Conservation (phyloP, 1,140 invertebrate genomes). For the Chymomyza costata region DNA sequence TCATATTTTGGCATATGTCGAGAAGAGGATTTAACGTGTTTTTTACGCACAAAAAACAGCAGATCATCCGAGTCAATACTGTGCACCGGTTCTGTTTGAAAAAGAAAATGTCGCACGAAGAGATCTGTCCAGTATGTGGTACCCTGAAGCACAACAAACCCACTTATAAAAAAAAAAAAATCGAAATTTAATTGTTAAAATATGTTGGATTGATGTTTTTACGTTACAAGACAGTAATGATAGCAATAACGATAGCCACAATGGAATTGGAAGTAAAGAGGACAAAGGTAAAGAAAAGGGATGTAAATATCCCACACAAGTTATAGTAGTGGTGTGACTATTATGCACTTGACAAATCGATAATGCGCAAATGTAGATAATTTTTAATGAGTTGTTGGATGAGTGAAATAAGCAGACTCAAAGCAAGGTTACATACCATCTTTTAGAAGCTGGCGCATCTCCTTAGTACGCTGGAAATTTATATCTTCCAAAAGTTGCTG, state of each 20-base stretch:
- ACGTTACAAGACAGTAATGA: too few species aligned
- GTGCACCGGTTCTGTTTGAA: slow-evolving; percentile 84
- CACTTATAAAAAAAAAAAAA: slow-evolving; percentile 81
- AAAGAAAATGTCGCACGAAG: slow-evolving; percentile 95
- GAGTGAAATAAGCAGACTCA: background rate
- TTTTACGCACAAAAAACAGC: slow-evolving; percentile 96
- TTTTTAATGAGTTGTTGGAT: slow-evolving; percentile 28
- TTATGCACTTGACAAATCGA: slow-evolving; percentile 49
- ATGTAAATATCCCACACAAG: too few species aligned
- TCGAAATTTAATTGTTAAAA: background rate
- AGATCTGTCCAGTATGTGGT: slow-evolving; percentile 97
- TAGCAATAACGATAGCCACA: too few species aligned
- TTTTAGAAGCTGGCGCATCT: slow-evolving; percentile 90
- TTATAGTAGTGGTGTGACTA: too few species aligned
- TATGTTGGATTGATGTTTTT: too few species aligned
- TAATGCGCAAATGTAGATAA: slow-evolving; percentile 69
- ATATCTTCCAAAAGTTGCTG: slow-evolving; percentile 92
- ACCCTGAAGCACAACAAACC: slow-evolving; percentile 92
- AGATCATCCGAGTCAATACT: slow-evolving; percentile 95
- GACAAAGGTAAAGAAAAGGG: too few species aligned
- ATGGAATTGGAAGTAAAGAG: too few species aligned
- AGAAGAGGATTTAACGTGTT: slow-evolving; percentile 89
- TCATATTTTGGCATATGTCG: slow-evolving; percentile 92
- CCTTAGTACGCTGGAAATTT: slow-evolving; percentile 91
- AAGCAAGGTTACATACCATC: slow-evolving; percentile 80